Base-by-base conservation (phyloP, 2,888 invertebrate species). In the Salticus scenicus region DNA sequence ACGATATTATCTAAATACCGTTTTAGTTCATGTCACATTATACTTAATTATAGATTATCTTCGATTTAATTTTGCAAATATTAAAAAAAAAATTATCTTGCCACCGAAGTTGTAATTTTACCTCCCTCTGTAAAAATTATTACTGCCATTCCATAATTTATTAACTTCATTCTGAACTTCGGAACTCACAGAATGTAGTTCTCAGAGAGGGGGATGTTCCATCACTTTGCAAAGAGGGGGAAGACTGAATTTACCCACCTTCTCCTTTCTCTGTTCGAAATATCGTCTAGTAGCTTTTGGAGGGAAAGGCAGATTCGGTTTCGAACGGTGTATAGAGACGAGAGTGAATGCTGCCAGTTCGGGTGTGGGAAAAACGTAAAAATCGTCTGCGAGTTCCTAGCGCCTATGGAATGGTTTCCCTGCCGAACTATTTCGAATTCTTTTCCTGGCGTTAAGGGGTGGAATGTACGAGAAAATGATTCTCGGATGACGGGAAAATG, bases 401-500 rank as follows among this genome's bases (percentile, higher is more conserved):
- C 57, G 4, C 57, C 24, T 24, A 24, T 24, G 57, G 24, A 57
- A 57, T 57, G 57, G 57, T 57, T 57, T 57, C 57, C 57, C 57
- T 57, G 57, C 57, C 24, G 57, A 57, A 57, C 57, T 57, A 57
- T 57, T 57, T 57, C 57, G 24, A 57, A 57, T 57, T 57, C 57
- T 57, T 57, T 37, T 57, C 57, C 24, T n/a, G 57, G 24, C 24
- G 20, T 24, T 24, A 57, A 24, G 57, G 57, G 57, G 57, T 57
- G 57, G 57, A 57, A 57, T 57, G 57, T 57, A 57, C 57, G 57
- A 24, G 57, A 57, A 57, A 57, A 57, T 57, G 57, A 57, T 57
- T 57, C 57, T 57, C 57, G 57, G 24, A 57, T 57, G 57, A 57
- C 57, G 57, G 57, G 57, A 17, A 57, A 57, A 57, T 57, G 57